A percentile compares a stretch with the other conserved stretches of the same genome.
These are phyloP conservation scores for Marisa cornuarietis DNA, from an alignment of 1,140 invertebrate species.

Conservation along the genomic window DNA sequence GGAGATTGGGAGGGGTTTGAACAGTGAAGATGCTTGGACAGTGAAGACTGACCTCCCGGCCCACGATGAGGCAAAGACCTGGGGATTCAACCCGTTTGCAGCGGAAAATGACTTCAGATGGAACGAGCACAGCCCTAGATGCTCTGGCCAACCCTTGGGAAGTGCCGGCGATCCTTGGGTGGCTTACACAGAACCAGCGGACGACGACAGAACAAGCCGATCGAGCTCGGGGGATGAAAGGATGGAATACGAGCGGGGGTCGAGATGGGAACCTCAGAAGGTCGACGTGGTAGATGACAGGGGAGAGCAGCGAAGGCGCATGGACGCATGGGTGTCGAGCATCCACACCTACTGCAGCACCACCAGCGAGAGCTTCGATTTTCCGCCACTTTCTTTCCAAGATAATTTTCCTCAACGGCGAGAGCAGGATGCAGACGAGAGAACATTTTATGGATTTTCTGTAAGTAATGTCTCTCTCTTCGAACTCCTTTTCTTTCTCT, in stretches of 20 bases:
- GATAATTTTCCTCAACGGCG: conserved; percentile 3
- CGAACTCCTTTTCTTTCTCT: no score
- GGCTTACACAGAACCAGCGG: no score
- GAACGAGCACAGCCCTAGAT: no score
- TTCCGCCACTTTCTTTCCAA: conserved; percentile 12
- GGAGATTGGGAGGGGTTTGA: no score
- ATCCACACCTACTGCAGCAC: conserved; percentile 21
- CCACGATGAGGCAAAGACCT: no score
- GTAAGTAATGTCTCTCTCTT: background rate
- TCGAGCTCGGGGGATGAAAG: background rate
- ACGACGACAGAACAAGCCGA: background rate
- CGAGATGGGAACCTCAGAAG: background rate
- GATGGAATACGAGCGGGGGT: background rate
- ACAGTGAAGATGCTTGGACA: no score
- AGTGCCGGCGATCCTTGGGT: no score
- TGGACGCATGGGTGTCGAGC: conserved; percentile 24
- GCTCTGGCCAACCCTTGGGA: no score
- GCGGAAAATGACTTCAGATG: no score
- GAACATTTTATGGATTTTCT: conserved; percentile 8
- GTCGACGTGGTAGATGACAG: background rate
- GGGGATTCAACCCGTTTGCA: no score
- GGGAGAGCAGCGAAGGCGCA: conserved; percentile 9
- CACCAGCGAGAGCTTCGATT: conserved; percentile 1
- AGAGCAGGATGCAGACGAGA: background rate
- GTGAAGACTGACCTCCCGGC: no score